Evolutionary conservation across 2,113 vertebrate genomes (phyloP).

Genomic region (Phoxinus phoxinus): DNA sequence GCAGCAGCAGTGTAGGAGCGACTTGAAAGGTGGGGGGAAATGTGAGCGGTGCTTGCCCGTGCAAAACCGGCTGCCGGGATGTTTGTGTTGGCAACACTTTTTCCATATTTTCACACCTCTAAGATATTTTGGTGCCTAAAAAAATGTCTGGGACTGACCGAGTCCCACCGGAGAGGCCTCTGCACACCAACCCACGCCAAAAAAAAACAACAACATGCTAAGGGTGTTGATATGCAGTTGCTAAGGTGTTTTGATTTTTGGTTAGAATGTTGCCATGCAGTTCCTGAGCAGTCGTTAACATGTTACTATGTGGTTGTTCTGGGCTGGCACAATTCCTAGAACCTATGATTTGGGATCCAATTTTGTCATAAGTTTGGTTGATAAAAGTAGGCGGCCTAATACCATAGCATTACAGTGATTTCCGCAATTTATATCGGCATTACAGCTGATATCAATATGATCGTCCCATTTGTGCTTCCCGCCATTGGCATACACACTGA

Average conservation of each 20-base stretch:
- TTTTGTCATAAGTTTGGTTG: not conserved
- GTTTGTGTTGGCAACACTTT: constrained; percentile 1
- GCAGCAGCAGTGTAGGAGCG: constrained; percentile 8
- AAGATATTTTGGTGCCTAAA: constrained; percentile 4
- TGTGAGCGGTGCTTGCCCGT: not conserved
- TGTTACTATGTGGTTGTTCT: not conserved
- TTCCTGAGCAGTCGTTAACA: not conserved
- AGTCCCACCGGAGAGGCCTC: not conserved
- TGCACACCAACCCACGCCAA: not conserved
- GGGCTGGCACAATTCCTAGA: not conserved
- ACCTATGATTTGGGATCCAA: not conserved
- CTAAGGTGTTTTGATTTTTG: not conserved
- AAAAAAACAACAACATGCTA: not conserved
- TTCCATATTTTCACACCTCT: constrained; percentile 11
- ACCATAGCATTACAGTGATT: not conserved
- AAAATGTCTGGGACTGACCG: not conserved
- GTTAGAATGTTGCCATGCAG: not conserved
- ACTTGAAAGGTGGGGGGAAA: constrained; percentile 5
- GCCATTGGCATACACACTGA: not conserved
- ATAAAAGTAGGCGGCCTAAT: not conserved
- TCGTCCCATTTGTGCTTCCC: not conserved
- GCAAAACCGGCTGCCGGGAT: not conserved
- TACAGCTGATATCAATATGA: not conserved
- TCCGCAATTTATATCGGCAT: not conserved
- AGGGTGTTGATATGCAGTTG: not conserved